Conservation (phyloP, 1,140 invertebrate species). For the Berghia stephanieae region DNA sequence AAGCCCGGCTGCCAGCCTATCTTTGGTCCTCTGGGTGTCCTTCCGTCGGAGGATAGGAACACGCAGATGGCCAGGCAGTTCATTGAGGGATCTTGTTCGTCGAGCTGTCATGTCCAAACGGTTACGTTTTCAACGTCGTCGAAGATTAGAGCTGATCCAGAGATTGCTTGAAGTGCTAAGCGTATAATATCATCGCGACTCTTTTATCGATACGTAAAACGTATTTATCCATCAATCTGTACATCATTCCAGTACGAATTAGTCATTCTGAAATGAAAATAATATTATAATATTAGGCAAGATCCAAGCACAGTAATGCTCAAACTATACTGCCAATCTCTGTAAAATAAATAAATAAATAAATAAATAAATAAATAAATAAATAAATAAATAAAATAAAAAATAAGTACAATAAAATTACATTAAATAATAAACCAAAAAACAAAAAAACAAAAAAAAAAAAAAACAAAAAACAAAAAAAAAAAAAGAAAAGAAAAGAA, state of each 20-base stretch:
- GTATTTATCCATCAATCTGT: neutral
- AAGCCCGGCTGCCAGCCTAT: conserved; percentile 27
- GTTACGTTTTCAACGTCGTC: no score
- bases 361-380: neutral
- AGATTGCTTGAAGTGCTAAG: no score
- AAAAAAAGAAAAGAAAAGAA: no score
- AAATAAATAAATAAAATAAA: neutral
- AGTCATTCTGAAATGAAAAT: neutral
- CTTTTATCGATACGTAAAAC: neutral
- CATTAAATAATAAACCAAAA: neutral
- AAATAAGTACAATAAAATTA: neutral
- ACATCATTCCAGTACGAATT: neutral
- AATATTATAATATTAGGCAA: neutral
- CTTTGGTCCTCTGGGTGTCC: conserved; percentile 32
- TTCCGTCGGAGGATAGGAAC: conserved; percentile 29
- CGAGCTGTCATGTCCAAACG: no score
- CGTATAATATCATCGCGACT: neutral
- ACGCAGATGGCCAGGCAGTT: conserved; percentile 31
- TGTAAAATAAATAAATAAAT: neutral
- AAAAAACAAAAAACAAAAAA: no score
- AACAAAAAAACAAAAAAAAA: no score
- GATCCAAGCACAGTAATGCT: neutral
- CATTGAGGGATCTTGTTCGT: conserved; percentile 27
- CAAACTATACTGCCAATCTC: neutral
- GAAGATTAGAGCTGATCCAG: no score